These are phyloP conservation scores for Anthonomus grandis DNA, from an alignment of 1,140 invertebrate species.

Conservation along the genomic window DNA sequence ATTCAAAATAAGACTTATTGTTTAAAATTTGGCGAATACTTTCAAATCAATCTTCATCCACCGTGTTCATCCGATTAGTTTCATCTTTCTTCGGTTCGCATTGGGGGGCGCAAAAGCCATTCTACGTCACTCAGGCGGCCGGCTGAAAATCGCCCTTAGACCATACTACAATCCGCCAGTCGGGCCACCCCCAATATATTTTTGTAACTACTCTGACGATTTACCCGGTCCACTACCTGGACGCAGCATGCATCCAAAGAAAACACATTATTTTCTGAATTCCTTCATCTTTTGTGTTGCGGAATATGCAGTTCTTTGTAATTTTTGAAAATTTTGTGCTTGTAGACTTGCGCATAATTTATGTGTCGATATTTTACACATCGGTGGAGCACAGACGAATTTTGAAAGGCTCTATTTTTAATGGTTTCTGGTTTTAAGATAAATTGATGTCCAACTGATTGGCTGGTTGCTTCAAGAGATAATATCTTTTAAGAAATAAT, in stretches of 20 bases:
- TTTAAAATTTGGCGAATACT: too few relatives aligned
- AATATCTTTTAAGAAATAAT: too few relatives aligned
- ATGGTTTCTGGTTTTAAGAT: too few relatives aligned
- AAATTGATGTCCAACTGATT: too few relatives aligned
- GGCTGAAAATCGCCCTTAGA: constrained; percentile 4
- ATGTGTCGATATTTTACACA: constrained; percentile 9
- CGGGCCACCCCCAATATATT: neutral
- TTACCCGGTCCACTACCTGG: neutral
- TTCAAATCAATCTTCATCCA: constrained; percentile 1
- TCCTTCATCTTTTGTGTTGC: constrained; percentile 10
- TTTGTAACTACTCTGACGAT: neutral
- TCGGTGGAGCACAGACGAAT: too few relatives aligned
- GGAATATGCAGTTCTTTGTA: constrained; percentile 12
- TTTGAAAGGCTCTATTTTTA: too few relatives aligned
- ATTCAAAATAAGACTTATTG: too few relatives aligned
- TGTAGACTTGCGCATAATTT: constrained; percentile 7
- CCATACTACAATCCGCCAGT: neutral
- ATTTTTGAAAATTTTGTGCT: constrained; percentile 12
- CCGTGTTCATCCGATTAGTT: constrained; percentile 10
- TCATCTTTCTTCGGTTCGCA: constrained; percentile 1
- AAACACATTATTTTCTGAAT: constrained; percentile 12
- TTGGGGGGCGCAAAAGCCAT: constrained; percentile 9
- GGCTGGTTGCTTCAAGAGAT: too few relatives aligned
- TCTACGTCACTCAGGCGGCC: constrained; percentile 8
- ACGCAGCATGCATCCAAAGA: constrained; percentile 3